Percentiles rank a stretch among this genome's conserved stretches.
Conservation (phyloP, 2,888 invertebrate genomes). For the Plusia festucae region DNA sequence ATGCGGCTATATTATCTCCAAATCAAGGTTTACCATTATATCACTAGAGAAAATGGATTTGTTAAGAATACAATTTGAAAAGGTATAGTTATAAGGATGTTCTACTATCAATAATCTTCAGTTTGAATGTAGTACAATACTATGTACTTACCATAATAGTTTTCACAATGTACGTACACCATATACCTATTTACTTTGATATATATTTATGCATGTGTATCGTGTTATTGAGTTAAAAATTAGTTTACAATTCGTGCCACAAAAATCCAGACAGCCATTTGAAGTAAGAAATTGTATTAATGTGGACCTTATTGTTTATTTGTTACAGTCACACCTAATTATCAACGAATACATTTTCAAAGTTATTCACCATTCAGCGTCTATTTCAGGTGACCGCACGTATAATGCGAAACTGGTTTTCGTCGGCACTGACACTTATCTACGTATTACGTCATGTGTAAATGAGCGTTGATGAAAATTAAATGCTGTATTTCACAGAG, state of each 20-base stretch:
- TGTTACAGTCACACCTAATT: background rate
- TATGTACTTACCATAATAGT: no score
- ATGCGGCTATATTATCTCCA: background rate
- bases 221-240: no score
- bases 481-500: slow-evolving; percentile 9
- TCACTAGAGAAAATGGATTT: background rate
- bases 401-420: slow-evolving; percentile 26
- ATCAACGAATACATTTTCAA: background rate
- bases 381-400: slow-evolving; percentile 21
- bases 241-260: no score
- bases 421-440: slow-evolving; percentile 12
- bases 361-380: background rate
- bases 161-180: no score
- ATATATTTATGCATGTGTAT: no score
- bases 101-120: no score
- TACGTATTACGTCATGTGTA: background rate
- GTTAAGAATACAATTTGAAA: background rate
- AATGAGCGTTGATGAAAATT: slow-evolving; percentile 3
- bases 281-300: background rate
- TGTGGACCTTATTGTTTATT: background rate
- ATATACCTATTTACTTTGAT: no score
- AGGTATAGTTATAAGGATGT: no score
- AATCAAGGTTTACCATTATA: background rate
- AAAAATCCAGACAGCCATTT: no score
- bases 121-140: no score